Evolutionary conservation across 2,888 invertebrate species (phyloP).

Genomic region (Sarcophaga subvicina): DNA sequence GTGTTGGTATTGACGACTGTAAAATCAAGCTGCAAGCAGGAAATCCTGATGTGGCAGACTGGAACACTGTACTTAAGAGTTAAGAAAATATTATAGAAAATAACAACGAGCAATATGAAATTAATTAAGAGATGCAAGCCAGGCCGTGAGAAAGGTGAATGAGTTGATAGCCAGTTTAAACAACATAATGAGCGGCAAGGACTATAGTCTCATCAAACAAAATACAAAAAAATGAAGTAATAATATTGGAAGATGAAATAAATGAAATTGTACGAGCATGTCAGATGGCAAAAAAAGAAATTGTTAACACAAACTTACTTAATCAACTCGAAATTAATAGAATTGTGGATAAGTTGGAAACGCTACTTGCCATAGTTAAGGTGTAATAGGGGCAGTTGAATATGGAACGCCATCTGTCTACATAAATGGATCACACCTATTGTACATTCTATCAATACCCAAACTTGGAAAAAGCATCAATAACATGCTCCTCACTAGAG

Average conservation of each 20-base stretch:
- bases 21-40: too few relatives aligned
- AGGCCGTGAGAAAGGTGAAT: background rate
- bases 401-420: too few relatives aligned
- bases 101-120: too few relatives aligned
- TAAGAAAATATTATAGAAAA: too few relatives aligned
- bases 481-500: background rate
- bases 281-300: conserved; percentile 20
- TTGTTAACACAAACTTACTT: background rate
- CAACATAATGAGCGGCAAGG: conserved; percentile 26
- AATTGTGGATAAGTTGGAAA: background rate
- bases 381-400: background rate
- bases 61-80: too few relatives aligned
- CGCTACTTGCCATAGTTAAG: background rate
- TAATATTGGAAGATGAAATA: conserved; percentile 23
- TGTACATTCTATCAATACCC: background rate
- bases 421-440: background rate
- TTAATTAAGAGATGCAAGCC: too few relatives aligned
- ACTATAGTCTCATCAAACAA: conserved; percentile 27
- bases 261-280: conserved; percentile 46
- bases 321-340: background rate
- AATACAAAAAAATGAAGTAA: conserved; percentile 11
- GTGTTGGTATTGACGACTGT: too few relatives aligned
- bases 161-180: conserved; percentile 17
- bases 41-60: too few relatives aligned
- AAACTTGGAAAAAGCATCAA: background rate